These are phyloP conservation scores for Cataglyphis hispanica DNA, from an alignment of 1,140 invertebrate genomes.

Conservation along the genomic window DNA sequence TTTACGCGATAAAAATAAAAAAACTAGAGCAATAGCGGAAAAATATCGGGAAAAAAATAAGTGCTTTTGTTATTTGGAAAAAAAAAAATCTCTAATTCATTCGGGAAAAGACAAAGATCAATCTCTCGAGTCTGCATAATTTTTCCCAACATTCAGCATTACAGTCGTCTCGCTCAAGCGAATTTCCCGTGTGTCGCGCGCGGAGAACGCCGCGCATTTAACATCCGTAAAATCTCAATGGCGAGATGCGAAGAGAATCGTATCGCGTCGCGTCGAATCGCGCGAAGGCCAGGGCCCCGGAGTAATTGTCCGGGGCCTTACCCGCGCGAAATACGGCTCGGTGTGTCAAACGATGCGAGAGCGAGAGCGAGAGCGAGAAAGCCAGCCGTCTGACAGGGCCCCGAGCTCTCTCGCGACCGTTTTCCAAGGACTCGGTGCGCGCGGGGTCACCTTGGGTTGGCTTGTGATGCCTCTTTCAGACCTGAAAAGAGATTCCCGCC, in stretches of 20 bases:
- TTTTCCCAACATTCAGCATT: neutral
- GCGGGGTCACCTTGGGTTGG: slow-evolving; percentile 77
- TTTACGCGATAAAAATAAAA: neutral
- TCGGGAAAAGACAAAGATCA: neutral
- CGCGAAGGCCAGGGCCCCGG: slow-evolving; percentile 20
- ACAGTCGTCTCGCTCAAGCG: neutral
- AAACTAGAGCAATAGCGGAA: neutral
- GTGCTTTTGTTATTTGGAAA: neutral
- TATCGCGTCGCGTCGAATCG: slow-evolving; percentile 39
- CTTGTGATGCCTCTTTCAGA: slow-evolving; percentile 76
- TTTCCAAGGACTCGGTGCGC: slow-evolving; percentile 68
- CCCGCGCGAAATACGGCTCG: slow-evolving; percentile 53
- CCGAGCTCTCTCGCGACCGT: slow-evolving; percentile 57
- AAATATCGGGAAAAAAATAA: neutral
- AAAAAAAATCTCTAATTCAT: neutral
- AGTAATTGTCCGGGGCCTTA: slow-evolving; percentile 55
- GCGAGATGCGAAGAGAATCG: slow-evolving; percentile 47
- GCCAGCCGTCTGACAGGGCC: slow-evolving; percentile 49
- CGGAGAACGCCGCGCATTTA: slow-evolving; percentile 16
- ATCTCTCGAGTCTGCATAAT: slow-evolving; percentile 41
- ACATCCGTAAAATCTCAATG: slow-evolving; percentile 38
- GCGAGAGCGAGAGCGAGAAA: slow-evolving; percentile 18
- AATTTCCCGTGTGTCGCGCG: neutral
- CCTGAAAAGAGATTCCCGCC: slow-evolving; percentile 76
- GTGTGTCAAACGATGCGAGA: slow-evolving; percentile 21